Evolutionary conservation across 1,140 invertebrate species (phyloP).

Genomic region (Fopius arisanus): DNA sequence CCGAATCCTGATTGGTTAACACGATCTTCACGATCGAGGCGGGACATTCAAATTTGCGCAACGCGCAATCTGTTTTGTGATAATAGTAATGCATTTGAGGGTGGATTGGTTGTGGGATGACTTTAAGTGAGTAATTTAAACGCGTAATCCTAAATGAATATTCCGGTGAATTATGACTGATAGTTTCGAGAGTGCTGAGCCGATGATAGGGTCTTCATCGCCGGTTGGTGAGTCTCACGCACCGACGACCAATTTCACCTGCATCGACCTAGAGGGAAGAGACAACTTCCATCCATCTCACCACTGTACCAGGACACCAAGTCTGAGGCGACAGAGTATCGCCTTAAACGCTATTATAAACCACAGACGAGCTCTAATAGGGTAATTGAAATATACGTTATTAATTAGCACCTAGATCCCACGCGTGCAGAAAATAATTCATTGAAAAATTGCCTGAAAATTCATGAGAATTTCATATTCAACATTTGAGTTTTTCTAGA

Average conservation of each 20-base stretch:
- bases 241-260: constrained; percentile 33
- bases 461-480: no score
- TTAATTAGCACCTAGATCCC: background rate
- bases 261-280: constrained; percentile 35
- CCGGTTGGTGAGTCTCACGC: background rate
- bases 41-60: no score
- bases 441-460: no score
- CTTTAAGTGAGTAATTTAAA: background rate
- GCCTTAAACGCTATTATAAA: constrained; percentile 56
- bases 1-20: no score
- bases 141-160: background rate
- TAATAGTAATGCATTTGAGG: no score
- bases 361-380: constrained; percentile 53
- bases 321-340: constrained; percentile 52
- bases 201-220: background rate
- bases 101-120: no score
- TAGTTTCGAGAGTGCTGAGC: constrained; percentile 17
- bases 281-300: constrained; percentile 40
- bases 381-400: constrained; percentile 40
- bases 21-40: no score
- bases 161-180: background rate
- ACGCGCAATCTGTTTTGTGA: no score
- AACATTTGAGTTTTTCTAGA: no score
- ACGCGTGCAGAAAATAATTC: background rate
- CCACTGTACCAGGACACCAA: constrained; percentile 40